A percentile compares a stretch with the other conserved stretches of the same genome.
phyloP scores from a whole-genome alignment of 2,797 vertebrate genomes.

The Artibeus lituratus region DNA sequence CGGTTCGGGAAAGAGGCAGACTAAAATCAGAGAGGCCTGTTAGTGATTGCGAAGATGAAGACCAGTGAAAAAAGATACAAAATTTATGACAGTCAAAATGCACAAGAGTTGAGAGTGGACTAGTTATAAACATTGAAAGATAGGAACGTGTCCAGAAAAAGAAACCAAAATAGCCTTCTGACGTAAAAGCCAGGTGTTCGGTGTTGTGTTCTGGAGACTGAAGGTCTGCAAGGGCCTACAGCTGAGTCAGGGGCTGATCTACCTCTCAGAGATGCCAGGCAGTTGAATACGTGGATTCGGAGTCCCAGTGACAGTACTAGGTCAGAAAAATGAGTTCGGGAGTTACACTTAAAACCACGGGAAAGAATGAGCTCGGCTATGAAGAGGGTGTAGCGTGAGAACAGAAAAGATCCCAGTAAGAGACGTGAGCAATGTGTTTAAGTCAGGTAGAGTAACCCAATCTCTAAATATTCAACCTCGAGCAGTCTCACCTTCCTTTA shows the following conservation, averaged over 20 bases:
- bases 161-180: background rate
- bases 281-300: background rate
- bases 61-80: background rate
- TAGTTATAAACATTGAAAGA: background rate
- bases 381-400: background rate
- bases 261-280: too few relatives aligned
- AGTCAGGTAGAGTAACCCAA: background rate
- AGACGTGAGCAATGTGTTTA: background rate
- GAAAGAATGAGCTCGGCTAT: background rate
- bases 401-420: background rate
- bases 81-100: background rate
- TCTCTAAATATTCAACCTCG: background rate
- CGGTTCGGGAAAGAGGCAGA: background rate
- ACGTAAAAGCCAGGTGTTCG: background rate
- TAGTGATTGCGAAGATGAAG: background rate
- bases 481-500: background rate
- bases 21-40: background rate
- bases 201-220: background rate
- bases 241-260: background rate
- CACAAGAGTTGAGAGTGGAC: background rate
- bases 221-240: background rate
- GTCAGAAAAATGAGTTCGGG: background rate
- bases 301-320: background rate
- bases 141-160: background rate
- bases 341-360: background rate